Evolutionary conservation across 2,113 vertebrate genomes (phyloP), one percentile per base, ranked within the genome.

Genomic region (Nesoenas mayeri): DNA sequence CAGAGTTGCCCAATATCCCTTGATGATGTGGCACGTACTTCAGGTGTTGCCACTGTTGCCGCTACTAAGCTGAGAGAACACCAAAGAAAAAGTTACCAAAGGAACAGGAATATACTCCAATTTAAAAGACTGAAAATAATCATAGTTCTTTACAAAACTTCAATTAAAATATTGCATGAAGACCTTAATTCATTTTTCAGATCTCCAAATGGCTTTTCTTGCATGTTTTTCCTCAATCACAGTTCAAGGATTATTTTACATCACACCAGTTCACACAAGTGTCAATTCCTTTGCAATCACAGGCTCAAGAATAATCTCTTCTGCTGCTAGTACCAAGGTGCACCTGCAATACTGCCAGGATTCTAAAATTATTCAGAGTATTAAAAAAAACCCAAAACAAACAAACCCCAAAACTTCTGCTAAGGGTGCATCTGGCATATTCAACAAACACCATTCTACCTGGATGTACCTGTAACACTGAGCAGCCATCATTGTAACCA

Each of bases 291-390:
- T 95, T 93, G 91, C 86, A 94, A 94, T 81, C 89, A 91, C 75
- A 96, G 94, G 78, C 86, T 97, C 94, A 90, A 82, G 88, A 83
- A 80, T 94, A 94, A 82, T 91, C 57, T 93, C 88, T 96, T 36
- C 71, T 96, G 74, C 92, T 96, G 75, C 73, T 91, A 95, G 88
- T 92, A 95, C 95, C 97, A 93, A 79, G 85, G 79, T 93, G 94
- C 74, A 95, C 94, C 89, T 94, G 95, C 75, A 96, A 87, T 87
- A 95, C 79, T 94, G 91, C 84, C 94, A 96, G 93, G 86, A 94
- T 80, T 91, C 79, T 91, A 97, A 74, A 34, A 66, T 80, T 71
- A 93, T 96, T 94, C 84, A 71, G 66, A 60, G 38, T 88, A 88
- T 83, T 47, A 66, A 89, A 73, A 73, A 78, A 54, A 84, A 11